Conservation (phyloP, 2,797 vertebrate species). For the Valencia hispanica region DNA sequence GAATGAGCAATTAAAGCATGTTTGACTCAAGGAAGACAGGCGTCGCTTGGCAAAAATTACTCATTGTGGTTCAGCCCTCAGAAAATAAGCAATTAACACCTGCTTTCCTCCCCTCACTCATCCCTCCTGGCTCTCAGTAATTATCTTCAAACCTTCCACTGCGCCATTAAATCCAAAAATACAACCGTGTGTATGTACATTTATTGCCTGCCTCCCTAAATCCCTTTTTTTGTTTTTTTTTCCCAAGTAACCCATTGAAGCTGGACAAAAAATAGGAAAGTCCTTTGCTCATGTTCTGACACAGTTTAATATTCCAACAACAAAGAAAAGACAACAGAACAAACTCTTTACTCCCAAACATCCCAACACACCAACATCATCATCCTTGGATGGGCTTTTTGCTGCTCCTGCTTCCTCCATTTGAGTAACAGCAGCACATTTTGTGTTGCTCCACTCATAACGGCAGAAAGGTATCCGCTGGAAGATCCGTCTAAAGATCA, state of each 20-base stretch:
- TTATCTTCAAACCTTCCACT: slow-evolving; percentile 33
- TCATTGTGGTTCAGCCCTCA: slow-evolving; percentile 27
- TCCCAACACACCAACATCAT: not conserved
- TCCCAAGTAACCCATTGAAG: not conserved
- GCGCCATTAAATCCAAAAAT: slow-evolving; percentile 39
- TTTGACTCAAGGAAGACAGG: slow-evolving; percentile 45
- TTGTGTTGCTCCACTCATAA: slow-evolving; percentile 43
- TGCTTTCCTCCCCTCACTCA: slow-evolving; percentile 38
- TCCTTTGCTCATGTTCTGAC: slow-evolving; percentile 15
- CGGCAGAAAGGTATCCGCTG: not conserved
- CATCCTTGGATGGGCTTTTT: slow-evolving; percentile 19
- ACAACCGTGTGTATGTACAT: slow-evolving; percentile 2
- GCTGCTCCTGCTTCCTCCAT: slow-evolving; percentile 47
- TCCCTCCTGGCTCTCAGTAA: slow-evolving; percentile 31
- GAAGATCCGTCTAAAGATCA: not conserved
- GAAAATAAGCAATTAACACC: slow-evolving; percentile 68
- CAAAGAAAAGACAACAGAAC: slow-evolving; percentile 2
- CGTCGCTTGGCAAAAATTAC: slow-evolving; percentile 33
- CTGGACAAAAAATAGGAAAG: not conserved
- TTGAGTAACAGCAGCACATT: slow-evolving; percentile 36
- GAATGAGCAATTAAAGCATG: slow-evolving; percentile 65
- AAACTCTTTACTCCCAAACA: slow-evolving; percentile 6
- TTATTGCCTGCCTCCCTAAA: not conserved
- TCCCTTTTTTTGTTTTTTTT: not conserved
- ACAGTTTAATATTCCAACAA: slow-evolving; percentile 6